These are phyloP conservation scores for Coracopsis vasa DNA, from an alignment of 2,113 vertebrate species.

Conservation along the genomic window DNA sequence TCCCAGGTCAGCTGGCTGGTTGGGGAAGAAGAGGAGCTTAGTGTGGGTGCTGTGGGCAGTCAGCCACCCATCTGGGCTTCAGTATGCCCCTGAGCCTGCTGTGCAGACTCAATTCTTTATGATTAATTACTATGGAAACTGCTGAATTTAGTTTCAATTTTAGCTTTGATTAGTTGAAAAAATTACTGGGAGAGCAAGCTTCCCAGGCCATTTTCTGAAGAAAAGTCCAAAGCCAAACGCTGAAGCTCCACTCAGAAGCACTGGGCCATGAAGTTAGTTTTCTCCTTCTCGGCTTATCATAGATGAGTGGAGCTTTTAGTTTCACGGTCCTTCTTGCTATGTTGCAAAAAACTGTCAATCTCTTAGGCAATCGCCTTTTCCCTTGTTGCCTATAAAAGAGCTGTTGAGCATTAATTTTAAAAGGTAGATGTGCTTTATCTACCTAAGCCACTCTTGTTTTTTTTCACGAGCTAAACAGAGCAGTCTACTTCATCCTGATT, in stretches of 20 bases:
- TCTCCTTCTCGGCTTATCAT: neutral
- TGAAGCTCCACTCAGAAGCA: neutral
- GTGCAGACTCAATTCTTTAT: neutral
- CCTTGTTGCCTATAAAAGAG: neutral
- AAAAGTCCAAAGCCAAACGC: neutral
- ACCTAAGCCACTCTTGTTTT: neutral
- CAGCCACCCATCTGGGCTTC: fast-evolving
- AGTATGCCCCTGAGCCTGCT: fast-evolving
- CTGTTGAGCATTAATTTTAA: neutral
- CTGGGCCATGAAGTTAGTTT: neutral
- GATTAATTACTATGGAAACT: neutral
- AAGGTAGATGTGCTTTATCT: neutral
- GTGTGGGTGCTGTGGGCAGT: neutral
- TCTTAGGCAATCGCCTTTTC: neutral
- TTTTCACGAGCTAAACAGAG: neutral
- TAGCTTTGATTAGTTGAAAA: neutral
- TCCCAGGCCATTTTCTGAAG: neutral
- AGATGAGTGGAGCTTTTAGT: neutral
- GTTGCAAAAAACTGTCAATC: neutral
- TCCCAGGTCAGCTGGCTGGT: fast-evolving
- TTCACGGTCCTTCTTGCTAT: neutral
- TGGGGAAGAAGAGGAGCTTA: neutral
- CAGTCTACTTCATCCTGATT: conserved; percentile 7
- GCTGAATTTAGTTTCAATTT: neutral
- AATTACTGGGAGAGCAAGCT: neutral